These are phyloP conservation scores for Eubucco bourcierii DNA, from an alignment of 2,113 vertebrate genomes.

Conservation along the genomic window DNA sequence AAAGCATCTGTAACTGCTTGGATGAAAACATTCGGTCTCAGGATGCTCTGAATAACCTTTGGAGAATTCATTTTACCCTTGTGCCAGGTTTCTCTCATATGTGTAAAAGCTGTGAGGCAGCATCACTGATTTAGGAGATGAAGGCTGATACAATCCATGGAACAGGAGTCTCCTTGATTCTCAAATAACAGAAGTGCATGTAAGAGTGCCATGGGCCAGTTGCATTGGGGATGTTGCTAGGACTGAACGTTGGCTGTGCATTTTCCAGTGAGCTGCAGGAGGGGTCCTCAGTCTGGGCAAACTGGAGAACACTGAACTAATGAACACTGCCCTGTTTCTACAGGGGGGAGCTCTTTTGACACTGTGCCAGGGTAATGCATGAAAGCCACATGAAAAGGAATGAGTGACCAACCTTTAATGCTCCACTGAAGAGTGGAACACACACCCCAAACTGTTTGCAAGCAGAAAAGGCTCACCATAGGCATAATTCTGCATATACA, in stretches of 20 bases:
- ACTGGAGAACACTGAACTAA: background rate
- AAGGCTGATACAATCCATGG: background rate
- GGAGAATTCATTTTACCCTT: conserved; percentile 27
- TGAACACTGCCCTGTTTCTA: background rate
- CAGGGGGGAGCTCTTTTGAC: background rate
- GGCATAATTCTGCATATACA: background rate
- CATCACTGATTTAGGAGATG: conserved; percentile 32
- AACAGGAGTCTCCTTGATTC: background rate
- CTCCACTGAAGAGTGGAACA: background rate
- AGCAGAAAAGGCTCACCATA: background rate
- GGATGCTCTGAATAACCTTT: background rate
- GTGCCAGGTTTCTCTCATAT: conserved; percentile 54
- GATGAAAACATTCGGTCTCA: background rate
- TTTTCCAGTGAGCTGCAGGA: background rate
- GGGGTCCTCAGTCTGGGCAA: background rate
- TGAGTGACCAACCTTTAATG: background rate
- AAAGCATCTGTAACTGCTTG: background rate
- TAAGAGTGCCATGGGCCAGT: background rate
- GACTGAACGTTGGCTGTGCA: background rate
- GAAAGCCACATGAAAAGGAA: background rate
- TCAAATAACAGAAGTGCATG: background rate
- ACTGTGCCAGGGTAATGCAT: background rate
- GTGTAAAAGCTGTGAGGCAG: conserved; percentile 18
- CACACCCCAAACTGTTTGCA: background rate
- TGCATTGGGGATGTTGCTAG: background rate